Base-by-base conservation (phyloP, 2,888 invertebrate species). In the Cyclophora punctaria region DNA sequence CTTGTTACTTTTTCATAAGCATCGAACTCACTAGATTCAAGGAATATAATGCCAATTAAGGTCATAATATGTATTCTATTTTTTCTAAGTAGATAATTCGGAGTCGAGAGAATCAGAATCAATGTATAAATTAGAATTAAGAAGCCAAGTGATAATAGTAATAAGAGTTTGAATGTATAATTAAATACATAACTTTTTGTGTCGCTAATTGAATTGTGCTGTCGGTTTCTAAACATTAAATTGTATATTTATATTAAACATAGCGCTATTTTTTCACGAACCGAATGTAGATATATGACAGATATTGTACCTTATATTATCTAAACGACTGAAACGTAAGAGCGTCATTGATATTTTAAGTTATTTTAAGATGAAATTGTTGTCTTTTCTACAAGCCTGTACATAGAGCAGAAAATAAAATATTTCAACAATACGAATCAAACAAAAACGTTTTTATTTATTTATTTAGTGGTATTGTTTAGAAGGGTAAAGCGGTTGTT, bases 141-240 rank as follows among this genome's bases (percentile, higher is more conserved):
- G 82, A 85, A 81, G 77, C 83, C 85, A 80, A 84, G 88, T 88
- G 88, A 88, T 88, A 88, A 72, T 88, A 88, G 87, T 68, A 64
- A 68, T 88, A 88, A 86, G 86, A 66, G 69, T 78, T 81, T 76
- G 70, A 64, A 67, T 70, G 69, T 58, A 60, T 37, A 37, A 37
- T 61, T 66, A 59, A 64, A 69, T 61, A 46, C 62, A 58, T 65
- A 64, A 60, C 58, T 54, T 48, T 59, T 55, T 56, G 63, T 78
- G 70, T 77, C 72, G 72, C 79, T 72, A 75, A 49, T 73, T 77
- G 69, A 55, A 58, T 71, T 75, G 75, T 77, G 74, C 80, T 82
- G 73, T 73, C 72, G 71, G 78, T 69, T 78, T 73, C 72, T 72
- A 67, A 74, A 69, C 75, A 73, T 73, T 69, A 66, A 60, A 58